phyloP scores from a whole-genome alignment of 2,888 invertebrate genomes.

The Spicauda simplicius region DNA sequence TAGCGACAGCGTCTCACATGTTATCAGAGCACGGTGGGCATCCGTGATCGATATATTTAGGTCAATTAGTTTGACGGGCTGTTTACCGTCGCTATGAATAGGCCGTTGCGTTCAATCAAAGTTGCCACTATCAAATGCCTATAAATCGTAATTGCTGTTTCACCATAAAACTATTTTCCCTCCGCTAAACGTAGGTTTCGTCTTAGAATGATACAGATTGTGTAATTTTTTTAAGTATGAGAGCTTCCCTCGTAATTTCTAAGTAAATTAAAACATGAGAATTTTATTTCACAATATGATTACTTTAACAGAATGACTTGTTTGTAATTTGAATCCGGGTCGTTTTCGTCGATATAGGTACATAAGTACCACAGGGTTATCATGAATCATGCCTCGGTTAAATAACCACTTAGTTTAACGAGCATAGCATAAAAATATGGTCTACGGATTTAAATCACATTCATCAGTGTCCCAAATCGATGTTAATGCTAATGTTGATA shows the following conservation, averaged over 20 bases:
- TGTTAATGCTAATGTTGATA: slow-evolving; percentile 15
- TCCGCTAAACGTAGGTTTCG: too few species aligned
- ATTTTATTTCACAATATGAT: too few species aligned
- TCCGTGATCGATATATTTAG: slow-evolving; percentile 32
- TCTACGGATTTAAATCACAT: slow-evolving; percentile 16
- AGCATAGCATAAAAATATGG: neutral
- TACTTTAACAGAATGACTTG: too few species aligned
- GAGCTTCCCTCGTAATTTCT: too few species aligned
- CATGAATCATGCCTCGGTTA: too few species aligned
- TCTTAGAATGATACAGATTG: too few species aligned
- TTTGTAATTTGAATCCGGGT: too few species aligned
- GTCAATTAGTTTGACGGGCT: slow-evolving; percentile 34
- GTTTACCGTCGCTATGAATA: slow-evolving; percentile 35
- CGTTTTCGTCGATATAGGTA: too few species aligned
- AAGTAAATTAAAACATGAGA: too few species aligned
- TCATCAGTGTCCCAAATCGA: slow-evolving; percentile 8
- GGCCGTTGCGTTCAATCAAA: slow-evolving; percentile 34
- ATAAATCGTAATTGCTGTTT: neutral
- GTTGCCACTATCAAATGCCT: slow-evolving; percentile 31
- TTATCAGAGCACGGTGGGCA: slow-evolving; percentile 29
- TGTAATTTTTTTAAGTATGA: too few species aligned
- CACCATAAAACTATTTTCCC: too few species aligned
- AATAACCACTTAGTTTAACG: neutral
- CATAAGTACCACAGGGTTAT: too few species aligned
- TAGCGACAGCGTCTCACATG: slow-evolving; percentile 25